These are phyloP conservation scores for Sisor rabdophorus DNA, from an alignment of 2,113 vertebrate genomes.

Conservation along the genomic window DNA sequence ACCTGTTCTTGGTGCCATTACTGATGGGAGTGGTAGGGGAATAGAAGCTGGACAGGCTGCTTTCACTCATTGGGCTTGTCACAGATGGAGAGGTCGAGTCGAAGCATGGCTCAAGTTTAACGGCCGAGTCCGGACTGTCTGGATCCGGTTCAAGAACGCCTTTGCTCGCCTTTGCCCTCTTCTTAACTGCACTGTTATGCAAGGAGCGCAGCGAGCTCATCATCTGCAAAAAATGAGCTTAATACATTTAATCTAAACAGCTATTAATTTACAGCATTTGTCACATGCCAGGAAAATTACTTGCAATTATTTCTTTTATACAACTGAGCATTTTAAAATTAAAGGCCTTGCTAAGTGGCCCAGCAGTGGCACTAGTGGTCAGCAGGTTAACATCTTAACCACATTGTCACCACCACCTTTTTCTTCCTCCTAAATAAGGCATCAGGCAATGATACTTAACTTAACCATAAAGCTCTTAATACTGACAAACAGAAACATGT, in stretches of 20 bases:
- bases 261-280: neutral
- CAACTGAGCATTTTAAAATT: too few relatives aligned
- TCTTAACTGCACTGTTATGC: constrained; percentile 87
- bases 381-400: too few relatives aligned
- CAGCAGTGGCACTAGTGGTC: too few relatives aligned
- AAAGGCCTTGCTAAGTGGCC: too few relatives aligned
- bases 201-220: constrained; percentile 81
- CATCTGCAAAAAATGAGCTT: constrained; percentile 71
- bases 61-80: constrained; percentile 74
- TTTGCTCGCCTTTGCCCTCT: constrained; percentile 79
- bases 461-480: neutral
- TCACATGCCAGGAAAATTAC: too few relatives aligned
- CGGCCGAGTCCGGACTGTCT: constrained; percentile 78
- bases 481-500: neutral
- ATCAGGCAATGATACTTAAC: neutral
- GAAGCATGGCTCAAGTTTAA: constrained; percentile 65
- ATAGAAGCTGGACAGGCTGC: constrained; percentile 74
- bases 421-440: neutral
- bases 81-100: constrained; percentile 72
- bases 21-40: constrained; percentile 66
- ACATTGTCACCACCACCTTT: too few relatives aligned
- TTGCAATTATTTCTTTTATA: too few relatives aligned
- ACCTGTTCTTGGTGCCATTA: constrained; percentile 66
- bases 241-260: neutral
- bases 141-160: constrained; percentile 72